These are phyloP conservation scores for Petromus typicus DNA, from an alignment of 2,113 vertebrate species.

Conservation along the genomic window DNA sequence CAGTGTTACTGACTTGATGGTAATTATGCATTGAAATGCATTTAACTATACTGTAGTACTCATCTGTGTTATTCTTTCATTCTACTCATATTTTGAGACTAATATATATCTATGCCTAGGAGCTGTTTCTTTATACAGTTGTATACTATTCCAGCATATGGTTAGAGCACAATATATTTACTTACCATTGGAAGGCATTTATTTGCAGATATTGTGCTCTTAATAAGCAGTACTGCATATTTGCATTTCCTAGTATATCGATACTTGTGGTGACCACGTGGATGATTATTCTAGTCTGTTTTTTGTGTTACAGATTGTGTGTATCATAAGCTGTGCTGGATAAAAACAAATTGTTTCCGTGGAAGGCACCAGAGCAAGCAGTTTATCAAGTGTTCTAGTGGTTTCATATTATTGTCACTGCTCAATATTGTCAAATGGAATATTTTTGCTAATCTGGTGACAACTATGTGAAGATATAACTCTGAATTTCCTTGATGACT, in stretches of 20 bases:
- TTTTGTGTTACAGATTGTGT: background rate
- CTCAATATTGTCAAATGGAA: background rate
- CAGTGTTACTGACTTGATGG: background rate
- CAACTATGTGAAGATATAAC: background rate
- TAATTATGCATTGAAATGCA: background rate
- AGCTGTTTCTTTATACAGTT: constrained; percentile 7
- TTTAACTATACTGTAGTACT: background rate
- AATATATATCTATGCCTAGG: background rate
- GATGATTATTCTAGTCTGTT: background rate
- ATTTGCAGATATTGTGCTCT: background rate
- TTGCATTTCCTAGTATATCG: background rate
- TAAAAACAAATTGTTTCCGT: background rate
- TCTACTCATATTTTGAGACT: background rate
- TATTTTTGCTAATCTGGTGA: constrained; percentile 4
- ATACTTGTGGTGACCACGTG: background rate
- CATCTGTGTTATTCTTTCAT: background rate
- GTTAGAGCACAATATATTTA: background rate
- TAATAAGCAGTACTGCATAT: background rate
- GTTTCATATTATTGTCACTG: background rate
- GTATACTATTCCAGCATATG: background rate
- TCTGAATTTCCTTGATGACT: background rate
- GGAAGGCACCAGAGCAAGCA: background rate
- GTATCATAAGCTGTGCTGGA: background rate
- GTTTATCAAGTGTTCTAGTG: background rate
- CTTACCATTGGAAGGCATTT: background rate